phyloP scores from a whole-genome alignment of 2,888 invertebrate species.

The Pseudococcus viburni region DNA sequence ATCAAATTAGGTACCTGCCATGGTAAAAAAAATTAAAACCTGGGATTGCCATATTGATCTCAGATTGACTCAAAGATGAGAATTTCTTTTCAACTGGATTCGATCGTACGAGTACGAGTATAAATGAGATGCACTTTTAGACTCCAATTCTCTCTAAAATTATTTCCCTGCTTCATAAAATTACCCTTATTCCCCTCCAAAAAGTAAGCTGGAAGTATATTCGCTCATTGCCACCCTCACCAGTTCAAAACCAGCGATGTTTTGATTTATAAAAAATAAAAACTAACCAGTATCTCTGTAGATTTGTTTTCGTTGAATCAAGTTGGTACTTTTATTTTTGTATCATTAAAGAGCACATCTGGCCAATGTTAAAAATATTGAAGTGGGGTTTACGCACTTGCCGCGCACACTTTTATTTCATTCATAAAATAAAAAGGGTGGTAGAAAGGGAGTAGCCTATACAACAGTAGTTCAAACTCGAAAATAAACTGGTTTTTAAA shows the following conservation, averaged over 20 bases:
- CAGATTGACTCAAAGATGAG: too few species aligned
- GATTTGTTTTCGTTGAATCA: constrained; percentile 7
- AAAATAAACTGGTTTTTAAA: constrained; percentile 24
- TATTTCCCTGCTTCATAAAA: too few species aligned
- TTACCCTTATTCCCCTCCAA: too few species aligned
- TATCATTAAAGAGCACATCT: constrained; percentile 24
- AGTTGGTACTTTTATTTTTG: constrained; percentile 5
- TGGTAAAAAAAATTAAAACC: too few species aligned
- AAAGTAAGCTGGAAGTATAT: neutral
- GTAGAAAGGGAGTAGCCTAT: neutral
- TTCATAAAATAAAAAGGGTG: constrained; percentile 15
- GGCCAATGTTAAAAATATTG: constrained; percentile 22
- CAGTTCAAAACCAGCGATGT: neutral
- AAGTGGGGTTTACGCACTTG: constrained; percentile 27
- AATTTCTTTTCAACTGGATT: too few species aligned
- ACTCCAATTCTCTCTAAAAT: too few species aligned
- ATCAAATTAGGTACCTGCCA: too few species aligned
- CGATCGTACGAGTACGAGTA: too few species aligned
- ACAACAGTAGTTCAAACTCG: neutral
- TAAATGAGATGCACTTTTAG: too few species aligned
- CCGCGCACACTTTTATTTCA: neutral
- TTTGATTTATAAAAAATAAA: constrained; percentile 18
- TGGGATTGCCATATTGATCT: too few species aligned
- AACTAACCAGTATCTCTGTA: neutral
- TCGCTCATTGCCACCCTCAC: neutral